These are phyloP conservation scores for Leptura quadrifasciata DNA, from an alignment of 2,888 invertebrate species.

Conservation along the genomic window DNA sequence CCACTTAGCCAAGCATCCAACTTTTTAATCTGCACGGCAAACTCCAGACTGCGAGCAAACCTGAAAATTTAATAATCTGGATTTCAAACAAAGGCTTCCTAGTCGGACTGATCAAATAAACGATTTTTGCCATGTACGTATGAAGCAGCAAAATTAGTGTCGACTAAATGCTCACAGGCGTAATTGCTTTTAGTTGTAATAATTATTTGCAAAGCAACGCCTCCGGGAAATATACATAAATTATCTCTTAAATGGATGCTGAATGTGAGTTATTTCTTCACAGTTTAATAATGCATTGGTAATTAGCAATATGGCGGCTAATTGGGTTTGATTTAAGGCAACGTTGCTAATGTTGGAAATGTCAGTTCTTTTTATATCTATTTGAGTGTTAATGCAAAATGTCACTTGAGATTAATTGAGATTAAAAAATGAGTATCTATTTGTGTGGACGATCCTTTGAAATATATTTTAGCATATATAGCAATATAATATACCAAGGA, in stretches of 20 bases:
- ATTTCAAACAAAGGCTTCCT: not conserved
- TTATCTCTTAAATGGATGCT: slow-evolving; percentile 1
- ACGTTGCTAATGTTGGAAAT: not conserved
- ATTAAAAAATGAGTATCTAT: no score
- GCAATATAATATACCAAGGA: no score
- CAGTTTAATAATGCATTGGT: not conserved
- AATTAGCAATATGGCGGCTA: not conserved
- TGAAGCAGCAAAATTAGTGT: not conserved
- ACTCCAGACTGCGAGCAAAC: not conserved
- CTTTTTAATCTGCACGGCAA: slow-evolving; percentile 1
- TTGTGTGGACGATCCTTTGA: no score
- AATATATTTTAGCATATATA: no score
- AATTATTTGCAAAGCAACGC: not conserved
- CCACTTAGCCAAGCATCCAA: not conserved
- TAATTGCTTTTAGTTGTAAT: slow-evolving; percentile 5
- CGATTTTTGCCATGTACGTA: not conserved
- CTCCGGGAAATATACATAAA: slow-evolving; percentile 3
- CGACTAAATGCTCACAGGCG: not conserved
- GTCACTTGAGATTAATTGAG: not conserved
- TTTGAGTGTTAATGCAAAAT: not conserved
- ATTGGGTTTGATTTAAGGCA: not conserved
- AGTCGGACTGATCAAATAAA: not conserved
- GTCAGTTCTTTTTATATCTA: not conserved
- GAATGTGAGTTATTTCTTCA: not conserved
- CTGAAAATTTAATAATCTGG: not conserved